These are phyloP conservation scores for Prosapia bicincta DNA, from an alignment of 2,888 invertebrate genomes.

Conservation along the genomic window DNA sequence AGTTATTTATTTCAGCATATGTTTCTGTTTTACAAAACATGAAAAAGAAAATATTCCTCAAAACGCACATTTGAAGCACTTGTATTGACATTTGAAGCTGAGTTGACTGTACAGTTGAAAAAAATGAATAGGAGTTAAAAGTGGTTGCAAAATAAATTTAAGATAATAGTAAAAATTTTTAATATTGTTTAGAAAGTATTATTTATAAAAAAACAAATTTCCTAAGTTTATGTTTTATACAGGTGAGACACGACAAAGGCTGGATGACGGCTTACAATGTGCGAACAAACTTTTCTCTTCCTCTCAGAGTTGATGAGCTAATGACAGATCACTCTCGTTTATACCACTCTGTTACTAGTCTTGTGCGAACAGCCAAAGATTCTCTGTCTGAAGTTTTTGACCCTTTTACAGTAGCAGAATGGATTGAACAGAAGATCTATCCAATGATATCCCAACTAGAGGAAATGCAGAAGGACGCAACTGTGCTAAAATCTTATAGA, in stretches of 20 bases:
- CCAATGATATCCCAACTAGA: conserved; percentile 53
- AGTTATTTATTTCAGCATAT: too few relatives aligned
- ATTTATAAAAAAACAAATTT: too few relatives aligned
- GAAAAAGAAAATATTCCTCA: too few relatives aligned
- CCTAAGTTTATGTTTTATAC: background rate
- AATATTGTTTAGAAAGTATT: too few relatives aligned
- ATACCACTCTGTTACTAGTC: conserved; percentile 54
- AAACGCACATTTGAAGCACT: too few relatives aligned
- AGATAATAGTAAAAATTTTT: too few relatives aligned
- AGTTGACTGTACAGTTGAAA: too few relatives aligned
- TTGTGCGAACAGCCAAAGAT: conserved; percentile 55
- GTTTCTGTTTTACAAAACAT: too few relatives aligned
- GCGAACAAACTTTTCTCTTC: conserved; percentile 64
- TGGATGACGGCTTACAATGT: conserved; percentile 72
- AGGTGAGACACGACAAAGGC: conserved; percentile 34
- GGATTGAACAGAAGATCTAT: conserved; percentile 63
- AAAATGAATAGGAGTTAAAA: too few relatives aligned
- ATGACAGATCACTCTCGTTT: conserved; percentile 54
- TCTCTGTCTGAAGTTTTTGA: conserved; percentile 58
- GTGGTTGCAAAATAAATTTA: too few relatives aligned
- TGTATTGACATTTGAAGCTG: too few relatives aligned
- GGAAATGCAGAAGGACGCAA: conserved; percentile 53
- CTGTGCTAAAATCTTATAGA: conserved; percentile 51
- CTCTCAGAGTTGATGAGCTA: conserved; percentile 60
- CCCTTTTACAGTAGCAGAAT: conserved; percentile 58